Percentiles rank a stretch among this genome's conserved stretches.
These are phyloP conservation scores for Argyresthia albistria DNA, from an alignment of 2,888 invertebrate genomes.

Conservation along the genomic window DNA sequence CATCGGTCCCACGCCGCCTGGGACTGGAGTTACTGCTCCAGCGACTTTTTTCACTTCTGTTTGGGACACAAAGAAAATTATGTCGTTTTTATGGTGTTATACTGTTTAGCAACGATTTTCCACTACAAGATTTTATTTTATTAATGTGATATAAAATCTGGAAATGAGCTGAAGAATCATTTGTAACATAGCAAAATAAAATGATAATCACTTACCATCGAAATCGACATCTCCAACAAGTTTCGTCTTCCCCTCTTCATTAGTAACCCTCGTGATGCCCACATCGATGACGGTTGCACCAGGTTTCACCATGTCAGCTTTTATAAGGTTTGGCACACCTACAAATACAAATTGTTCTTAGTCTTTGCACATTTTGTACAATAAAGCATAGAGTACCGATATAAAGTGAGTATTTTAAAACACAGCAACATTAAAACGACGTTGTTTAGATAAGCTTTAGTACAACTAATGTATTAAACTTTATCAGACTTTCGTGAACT, in stretches of 20 bases:
- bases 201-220: slow-evolving; percentile 70
- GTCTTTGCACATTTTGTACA: too few species aligned
- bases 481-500: background rate
- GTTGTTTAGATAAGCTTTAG: too few species aligned
- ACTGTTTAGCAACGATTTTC: too few species aligned
- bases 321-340: slow-evolving; percentile 83
- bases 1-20: slow-evolving; percentile 94
- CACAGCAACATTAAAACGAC: too few species aligned
- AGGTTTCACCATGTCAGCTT: slow-evolving; percentile 88
- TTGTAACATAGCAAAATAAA: background rate
- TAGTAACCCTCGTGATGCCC: slow-evolving; percentile 83
- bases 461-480: slow-evolving; percentile 5
- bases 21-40: slow-evolving; percentile 90
- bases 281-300: slow-evolving; percentile 93
- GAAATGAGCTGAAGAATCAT: too few species aligned
- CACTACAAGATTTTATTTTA: too few species aligned
- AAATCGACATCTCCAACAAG: slow-evolving; percentile 93
- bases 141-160: too few species aligned
- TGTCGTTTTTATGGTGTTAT: background rate
- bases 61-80: slow-evolving; percentile 16
- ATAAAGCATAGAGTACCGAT: too few species aligned
- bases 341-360: slow-evolving; percentile 13
- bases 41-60: slow-evolving; percentile 84
- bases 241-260: slow-evolving; percentile 77
- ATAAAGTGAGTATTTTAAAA: too few species aligned